Conservation (phyloP, 2,888 invertebrate species). For the Deilephila porcellus region DNA sequence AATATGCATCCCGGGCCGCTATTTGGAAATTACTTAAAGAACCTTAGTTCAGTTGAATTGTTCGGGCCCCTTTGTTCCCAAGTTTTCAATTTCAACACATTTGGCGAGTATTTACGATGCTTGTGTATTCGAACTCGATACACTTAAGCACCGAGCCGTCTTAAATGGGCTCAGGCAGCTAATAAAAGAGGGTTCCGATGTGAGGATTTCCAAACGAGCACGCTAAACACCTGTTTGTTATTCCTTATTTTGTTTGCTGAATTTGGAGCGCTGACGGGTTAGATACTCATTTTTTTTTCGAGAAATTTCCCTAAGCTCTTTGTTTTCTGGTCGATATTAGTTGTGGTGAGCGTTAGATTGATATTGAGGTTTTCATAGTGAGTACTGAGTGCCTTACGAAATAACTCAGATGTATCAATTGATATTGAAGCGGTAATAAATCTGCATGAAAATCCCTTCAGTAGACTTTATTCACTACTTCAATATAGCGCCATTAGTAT, state of each 20-base stretch:
- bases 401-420: too few relatives aligned
- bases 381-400: too few relatives aligned
- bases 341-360: not conserved
- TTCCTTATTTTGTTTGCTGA: conserved; percentile 47
- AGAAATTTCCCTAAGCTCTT: conserved; percentile 17
- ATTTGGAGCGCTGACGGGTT: conserved; percentile 32
- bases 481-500: too few relatives aligned
- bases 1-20: conserved; percentile 17
- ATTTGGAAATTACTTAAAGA: conserved; percentile 23
- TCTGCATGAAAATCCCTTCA: too few relatives aligned
- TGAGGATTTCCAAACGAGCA: conserved; percentile 45
- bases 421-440: too few relatives aligned
- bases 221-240: conserved; percentile 58
- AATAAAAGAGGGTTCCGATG: conserved; percentile 54
- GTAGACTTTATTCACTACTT: too few relatives aligned
- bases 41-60: conserved; percentile 27
- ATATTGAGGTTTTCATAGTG: not conserved
- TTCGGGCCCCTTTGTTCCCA: conserved; percentile 40
- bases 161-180: conserved; percentile 56
- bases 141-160: conserved; percentile 47
- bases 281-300: conserved; percentile 1
- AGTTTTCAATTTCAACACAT: conserved; percentile 52
- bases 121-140: conserved; percentile 51
- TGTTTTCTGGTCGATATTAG: not conserved
- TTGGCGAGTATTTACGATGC: conserved; percentile 48